A percentile compares a stretch with the other conserved stretches of the same genome.
phyloP scores from a whole-genome alignment of 2,113 vertebrate species.

The Burhinus oedicnemus region DNA sequence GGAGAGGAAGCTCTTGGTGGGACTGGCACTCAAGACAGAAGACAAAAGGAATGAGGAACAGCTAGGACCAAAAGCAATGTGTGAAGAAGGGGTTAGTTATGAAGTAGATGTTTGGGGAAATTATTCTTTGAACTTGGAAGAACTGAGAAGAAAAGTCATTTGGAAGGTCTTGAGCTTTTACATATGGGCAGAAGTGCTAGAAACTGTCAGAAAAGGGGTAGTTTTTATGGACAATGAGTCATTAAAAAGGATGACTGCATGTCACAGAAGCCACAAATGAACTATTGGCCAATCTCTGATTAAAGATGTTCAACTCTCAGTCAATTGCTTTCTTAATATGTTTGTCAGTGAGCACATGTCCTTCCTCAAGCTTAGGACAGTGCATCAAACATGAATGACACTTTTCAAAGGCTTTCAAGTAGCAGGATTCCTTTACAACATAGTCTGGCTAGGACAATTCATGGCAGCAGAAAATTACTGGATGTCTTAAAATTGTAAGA shows the following conservation, averaged over 20 bases:
- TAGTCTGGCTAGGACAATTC: background rate
- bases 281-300: background rate
- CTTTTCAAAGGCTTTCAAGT: background rate
- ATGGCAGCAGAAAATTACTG: background rate
- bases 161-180: background rate
- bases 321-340: background rate
- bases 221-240: background rate
- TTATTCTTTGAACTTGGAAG: background rate
- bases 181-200: background rate
- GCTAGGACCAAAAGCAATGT: background rate
- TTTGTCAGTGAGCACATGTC: background rate
- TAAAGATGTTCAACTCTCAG: background rate
- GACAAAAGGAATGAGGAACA: background rate
- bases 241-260: background rate
- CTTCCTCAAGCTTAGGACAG: background rate
- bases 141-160: background rate
- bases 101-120: background rate
- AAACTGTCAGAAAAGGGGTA: background rate
- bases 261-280: background rate
- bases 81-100: background rate
- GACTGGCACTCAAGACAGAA: background rate
- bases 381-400: background rate
- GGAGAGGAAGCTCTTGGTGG: background rate
- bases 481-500: background rate
- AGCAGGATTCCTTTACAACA: background rate